Percentiles rank a stretch among this genome's conserved stretches.
These are phyloP conservation scores for Caranx melampygus DNA, from an alignment of 2,113 vertebrate genomes.

Conservation along the genomic window DNA sequence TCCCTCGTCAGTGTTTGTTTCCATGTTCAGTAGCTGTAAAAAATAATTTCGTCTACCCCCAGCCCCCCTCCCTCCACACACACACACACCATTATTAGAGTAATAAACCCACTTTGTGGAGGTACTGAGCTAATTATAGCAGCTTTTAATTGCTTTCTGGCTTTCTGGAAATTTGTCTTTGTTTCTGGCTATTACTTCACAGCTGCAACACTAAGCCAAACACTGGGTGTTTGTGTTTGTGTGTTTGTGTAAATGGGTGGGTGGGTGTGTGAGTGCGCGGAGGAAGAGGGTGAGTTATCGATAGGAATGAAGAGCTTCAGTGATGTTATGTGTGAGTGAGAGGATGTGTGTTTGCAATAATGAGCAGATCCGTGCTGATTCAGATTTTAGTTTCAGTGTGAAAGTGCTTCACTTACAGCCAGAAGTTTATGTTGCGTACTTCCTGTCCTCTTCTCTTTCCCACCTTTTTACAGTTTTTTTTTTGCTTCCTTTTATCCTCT, in stretches of 20 bases:
- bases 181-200: constrained; percentile 46
- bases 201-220: constrained; percentile 15
- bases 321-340: no score
- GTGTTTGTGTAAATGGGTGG: not conserved
- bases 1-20: constrained; percentile 20
- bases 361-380: not conserved
- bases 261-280: not conserved
- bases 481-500: not conserved
- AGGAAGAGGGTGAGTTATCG: not conserved
- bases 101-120: constrained; percentile 36
- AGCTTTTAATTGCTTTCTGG: constrained; percentile 59
- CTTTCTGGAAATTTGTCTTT: constrained; percentile 32
- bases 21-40: not conserved
- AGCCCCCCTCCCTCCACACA: constrained; percentile 18
- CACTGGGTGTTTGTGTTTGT: constrained; percentile 7
- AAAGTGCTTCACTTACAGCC: not conserved
- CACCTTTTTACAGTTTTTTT: not conserved
- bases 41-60: constrained; percentile 18
- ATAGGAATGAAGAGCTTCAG: not conserved
- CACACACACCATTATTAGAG: constrained; percentile 19
- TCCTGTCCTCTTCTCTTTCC: not conserved
- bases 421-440: not conserved
- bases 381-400: constrained; percentile 4
- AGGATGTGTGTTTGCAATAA: not conserved
- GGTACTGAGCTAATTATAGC: constrained; percentile 58